These are phyloP conservation scores for Diplosoma virens DNA, from an alignment of 23 tunicate species.

Conservation along the genomic window DNA sequence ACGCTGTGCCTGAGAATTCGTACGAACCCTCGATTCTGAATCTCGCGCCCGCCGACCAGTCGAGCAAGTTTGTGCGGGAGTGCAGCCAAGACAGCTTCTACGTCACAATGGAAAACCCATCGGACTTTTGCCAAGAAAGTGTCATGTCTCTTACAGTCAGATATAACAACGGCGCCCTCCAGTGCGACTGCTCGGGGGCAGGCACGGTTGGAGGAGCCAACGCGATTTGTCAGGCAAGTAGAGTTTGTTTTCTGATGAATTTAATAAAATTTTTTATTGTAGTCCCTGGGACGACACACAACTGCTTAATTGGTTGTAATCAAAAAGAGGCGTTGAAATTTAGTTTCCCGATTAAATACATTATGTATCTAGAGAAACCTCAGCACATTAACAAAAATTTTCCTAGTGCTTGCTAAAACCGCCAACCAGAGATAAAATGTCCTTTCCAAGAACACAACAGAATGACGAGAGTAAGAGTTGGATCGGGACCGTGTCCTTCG, in stretches of 20 bases:
- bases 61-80: constrained; percentile 48
- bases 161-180: constrained; percentile 72
- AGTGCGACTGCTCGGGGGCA: constrained; percentile 90
- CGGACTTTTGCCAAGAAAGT: constrained; percentile 66
- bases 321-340: background rate
- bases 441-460: no score
- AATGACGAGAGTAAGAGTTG: no score
- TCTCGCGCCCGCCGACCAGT: constrained; percentile 53
- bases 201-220: constrained; percentile 92
- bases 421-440: no score
- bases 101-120: constrained; percentile 36
- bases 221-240: constrained; percentile 61
- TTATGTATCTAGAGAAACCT: background rate
- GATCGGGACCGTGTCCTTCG: no score
- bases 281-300: no score
- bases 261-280: background rate
- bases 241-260: background rate
- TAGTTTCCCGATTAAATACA: background rate
- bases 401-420: no score
- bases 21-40: constrained; percentile 56
- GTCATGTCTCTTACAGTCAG: constrained; percentile 69
- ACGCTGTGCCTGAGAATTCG: constrained; percentile 68
- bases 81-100: constrained; percentile 54
- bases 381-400: no score
- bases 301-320: no score